Base-by-base conservation (phyloP, 2,113 vertebrate species). In the Grallaria varia region DNA sequence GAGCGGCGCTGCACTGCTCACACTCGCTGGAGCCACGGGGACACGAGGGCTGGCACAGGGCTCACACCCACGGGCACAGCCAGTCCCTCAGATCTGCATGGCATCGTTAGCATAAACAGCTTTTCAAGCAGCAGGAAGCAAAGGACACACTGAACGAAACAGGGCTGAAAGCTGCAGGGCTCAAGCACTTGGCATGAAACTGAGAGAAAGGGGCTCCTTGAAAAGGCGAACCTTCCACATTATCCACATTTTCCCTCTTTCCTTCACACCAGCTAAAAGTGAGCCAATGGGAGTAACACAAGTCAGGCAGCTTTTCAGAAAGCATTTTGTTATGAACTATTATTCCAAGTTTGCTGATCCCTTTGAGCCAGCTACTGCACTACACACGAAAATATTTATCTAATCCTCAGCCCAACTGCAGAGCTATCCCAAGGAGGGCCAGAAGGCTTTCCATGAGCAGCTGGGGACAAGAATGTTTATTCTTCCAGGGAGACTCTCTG, bases 51-150 rank as follows among this genome's bases (percentile, higher is more conserved):
- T 24, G 20, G 58, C 75, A 71, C 58, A 45, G 71, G 72, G 72
- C 72, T 78, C 87, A 68, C 87, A 55, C 0, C 55, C 91, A 55
- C 1, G n/a, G 88, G 96, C 97, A 86, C 90, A 93, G 94, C 85
- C 20, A 58, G 96, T 3, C 47, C 97, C 96, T 98, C 94, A 95
- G 92, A 97, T 97, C 97, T 81, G 59, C 94, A 91, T 63, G 18
- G 93, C 64, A 82, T 72, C 91, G 81, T 96, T 80, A 95, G 96
- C 95, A 95, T 90, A 80, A 97, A 97, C 96, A 97, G 96, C 96
- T 97, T 97, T 94, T 94, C 91, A 81, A 97, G 89, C 96, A 96
- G 93, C 96, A 94, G 97, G 96, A 87, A 95, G 95, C 94, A 79
- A 92, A 95, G 85, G 79, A 91, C 63, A 87, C 8, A 44, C 90